Conservation (phyloP, 2,888 invertebrate species). For the Oxyteleia sp. region DNA sequence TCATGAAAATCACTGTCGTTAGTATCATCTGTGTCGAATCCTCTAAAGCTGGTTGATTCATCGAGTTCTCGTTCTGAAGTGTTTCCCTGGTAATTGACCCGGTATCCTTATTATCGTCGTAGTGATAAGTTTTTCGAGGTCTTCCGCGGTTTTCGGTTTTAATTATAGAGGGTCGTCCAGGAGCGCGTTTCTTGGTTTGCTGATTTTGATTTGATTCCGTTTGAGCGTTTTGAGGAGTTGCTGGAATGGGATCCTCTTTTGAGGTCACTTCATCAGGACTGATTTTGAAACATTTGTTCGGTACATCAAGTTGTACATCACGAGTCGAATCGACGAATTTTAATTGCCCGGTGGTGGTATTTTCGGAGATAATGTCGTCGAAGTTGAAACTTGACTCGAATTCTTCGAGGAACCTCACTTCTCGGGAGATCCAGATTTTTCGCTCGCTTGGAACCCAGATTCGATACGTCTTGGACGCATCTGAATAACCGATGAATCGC, state of each 20-base stretch:
- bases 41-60: too few relatives aligned
- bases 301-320: not conserved
- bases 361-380: slow-evolving; percentile 3
- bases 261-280: too few relatives aligned
- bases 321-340: not conserved
- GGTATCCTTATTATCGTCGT: too few relatives aligned
- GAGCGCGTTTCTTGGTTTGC: not conserved
- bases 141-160: not conserved
- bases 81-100: too few relatives aligned
- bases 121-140: too few relatives aligned
- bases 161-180: not conserved
- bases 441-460: not conserved
- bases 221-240: too few relatives aligned
- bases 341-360: not conserved
- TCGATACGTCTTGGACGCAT: not conserved
- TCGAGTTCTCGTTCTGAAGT: too few relatives aligned
- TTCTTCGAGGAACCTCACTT: slow-evolving; percentile 3
- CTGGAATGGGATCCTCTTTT: too few relatives aligned
- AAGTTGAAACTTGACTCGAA: not conserved
- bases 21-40: not conserved
- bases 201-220: too few relatives aligned
- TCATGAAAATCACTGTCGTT: slow-evolving; percentile 2
- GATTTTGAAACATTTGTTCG: too few relatives aligned
- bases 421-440: slow-evolving; percentile 6
- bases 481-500: not conserved